These are phyloP conservation scores for Battus philenor DNA, from an alignment of 1,140 invertebrate species.

Conservation along the genomic window DNA sequence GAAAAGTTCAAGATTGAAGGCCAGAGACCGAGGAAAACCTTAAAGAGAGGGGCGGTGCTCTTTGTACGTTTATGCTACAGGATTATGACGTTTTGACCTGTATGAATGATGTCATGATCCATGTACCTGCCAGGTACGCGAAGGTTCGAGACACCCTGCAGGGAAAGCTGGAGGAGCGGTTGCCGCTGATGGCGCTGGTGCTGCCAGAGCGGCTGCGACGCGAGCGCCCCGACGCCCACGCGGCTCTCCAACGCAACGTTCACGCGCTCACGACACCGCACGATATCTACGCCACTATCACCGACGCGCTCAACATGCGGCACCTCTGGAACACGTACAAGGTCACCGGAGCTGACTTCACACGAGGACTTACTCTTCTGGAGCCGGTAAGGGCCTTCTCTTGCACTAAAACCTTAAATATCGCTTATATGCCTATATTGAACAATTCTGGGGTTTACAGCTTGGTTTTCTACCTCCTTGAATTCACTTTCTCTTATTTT, in stretches of 20 bases:
- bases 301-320: slow-evolving; percentile 78
- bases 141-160: slow-evolving; percentile 89
- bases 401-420: too few species aligned
- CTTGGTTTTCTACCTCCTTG: too few species aligned
- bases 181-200: slow-evolving; percentile 89
- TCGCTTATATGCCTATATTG: too few species aligned
- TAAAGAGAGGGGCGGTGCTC: too few species aligned
- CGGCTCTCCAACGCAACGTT: slow-evolving; percentile 82
- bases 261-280: slow-evolving; percentile 87
- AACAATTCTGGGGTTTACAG: too few species aligned
- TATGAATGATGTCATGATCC: too few species aligned
- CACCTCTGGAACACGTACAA: slow-evolving; percentile 31
- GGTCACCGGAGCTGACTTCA: slow-evolving; percentile 71
- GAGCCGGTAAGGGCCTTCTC: slow-evolving; percentile 76
- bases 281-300: slow-evolving; percentile 85
- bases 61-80: too few species aligned
- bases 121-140: slow-evolving; percentile 83
- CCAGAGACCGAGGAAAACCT: too few species aligned
- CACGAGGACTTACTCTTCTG: slow-evolving; percentile 84
- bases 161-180: slow-evolving; percentile 91
- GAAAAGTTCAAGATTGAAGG: too few species aligned
- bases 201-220: slow-evolving; percentile 84
- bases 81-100: too few species aligned
- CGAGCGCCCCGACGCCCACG: slow-evolving; percentile 77
- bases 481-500: too few species aligned